A percentile compares a stretch with the other conserved stretches of the same genome.
Conservation (phyloP, 2,113 vertebrate genomes). For the Piprites chloris region DNA sequence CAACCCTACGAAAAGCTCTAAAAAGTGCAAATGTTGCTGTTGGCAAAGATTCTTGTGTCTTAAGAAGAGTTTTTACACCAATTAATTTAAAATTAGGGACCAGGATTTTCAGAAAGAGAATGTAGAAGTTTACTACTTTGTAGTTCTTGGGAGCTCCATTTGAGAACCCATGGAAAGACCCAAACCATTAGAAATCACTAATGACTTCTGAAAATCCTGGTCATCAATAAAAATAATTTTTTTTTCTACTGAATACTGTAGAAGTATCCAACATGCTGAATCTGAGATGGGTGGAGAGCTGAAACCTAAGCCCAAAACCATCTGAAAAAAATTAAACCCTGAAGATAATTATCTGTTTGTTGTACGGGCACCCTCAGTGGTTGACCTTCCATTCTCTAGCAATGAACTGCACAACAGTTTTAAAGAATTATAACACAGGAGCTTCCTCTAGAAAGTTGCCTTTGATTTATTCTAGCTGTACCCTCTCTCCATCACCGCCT, state of each 20-base stretch:
- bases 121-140: not conserved
- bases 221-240: not conserved
- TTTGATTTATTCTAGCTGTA: not conserved
- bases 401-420: conserved; percentile 11
- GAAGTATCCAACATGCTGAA: not conserved
- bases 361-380: not conserved
- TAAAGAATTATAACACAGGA: not conserved
- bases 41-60: conserved; percentile 28
- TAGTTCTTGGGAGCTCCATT: not conserved
- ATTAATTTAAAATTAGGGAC: conserved; percentile 13
- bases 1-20: conserved; percentile 17
- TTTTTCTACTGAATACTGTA: not conserved
- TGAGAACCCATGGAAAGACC: not conserved
- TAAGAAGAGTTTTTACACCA: conserved; percentile 36
- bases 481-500: not conserved
- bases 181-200: not conserved
- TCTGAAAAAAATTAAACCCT: not conserved
- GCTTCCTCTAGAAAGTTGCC: not conserved
- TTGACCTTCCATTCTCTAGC: not conserved
- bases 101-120: conserved; percentile 27
- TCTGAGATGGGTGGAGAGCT: conserved; percentile 6
- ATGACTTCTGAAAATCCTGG: conserved; percentile 16
- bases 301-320: not conserved
- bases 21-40: conserved; percentile 39
- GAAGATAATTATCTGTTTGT: not conserved